Conservation (phyloP, 2,113 vertebrate genomes). For the Menura novaehollandiae region DNA sequence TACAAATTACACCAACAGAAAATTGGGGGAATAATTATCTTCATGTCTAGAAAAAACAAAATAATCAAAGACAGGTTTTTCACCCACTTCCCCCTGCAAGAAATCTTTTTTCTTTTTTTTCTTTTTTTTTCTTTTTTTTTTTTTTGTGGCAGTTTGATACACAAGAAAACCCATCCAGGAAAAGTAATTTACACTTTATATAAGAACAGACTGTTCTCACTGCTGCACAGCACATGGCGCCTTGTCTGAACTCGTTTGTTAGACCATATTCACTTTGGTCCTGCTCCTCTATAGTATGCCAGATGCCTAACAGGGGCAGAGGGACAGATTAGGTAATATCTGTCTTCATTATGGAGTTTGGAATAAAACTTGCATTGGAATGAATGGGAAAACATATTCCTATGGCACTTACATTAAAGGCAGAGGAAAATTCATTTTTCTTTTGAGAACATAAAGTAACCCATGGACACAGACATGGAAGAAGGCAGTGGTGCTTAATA, state of each 20-base stretch:
- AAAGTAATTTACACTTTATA: not conserved
- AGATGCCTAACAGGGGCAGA: not conserved
- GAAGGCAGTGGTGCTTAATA: not conserved
- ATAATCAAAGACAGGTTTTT: not conserved
- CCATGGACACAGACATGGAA: not conserved
- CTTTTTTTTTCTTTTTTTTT: not conserved
- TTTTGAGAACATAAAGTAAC: not conserved
- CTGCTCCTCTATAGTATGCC: not conserved
- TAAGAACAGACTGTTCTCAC: not conserved
- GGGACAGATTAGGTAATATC: not conserved
- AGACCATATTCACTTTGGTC: not conserved
- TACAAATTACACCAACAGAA: not conserved
- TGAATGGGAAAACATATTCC: not conserved
- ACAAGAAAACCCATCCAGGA: not conserved
- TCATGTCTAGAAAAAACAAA: not conserved
- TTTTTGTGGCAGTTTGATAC: not conserved
- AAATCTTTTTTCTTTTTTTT: not conserved
- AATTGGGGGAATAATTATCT: not conserved
- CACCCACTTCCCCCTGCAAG: rapidly evolving
- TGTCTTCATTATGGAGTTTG: not conserved
- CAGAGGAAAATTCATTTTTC: not conserved
- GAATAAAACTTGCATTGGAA: not conserved
- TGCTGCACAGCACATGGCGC: not conserved
- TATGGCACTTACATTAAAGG: not conserved
- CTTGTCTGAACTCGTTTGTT: not conserved